phyloP scores from a whole-genome alignment of 1,140 invertebrate genomes.

The Akabosia matsudoensis region DNA sequence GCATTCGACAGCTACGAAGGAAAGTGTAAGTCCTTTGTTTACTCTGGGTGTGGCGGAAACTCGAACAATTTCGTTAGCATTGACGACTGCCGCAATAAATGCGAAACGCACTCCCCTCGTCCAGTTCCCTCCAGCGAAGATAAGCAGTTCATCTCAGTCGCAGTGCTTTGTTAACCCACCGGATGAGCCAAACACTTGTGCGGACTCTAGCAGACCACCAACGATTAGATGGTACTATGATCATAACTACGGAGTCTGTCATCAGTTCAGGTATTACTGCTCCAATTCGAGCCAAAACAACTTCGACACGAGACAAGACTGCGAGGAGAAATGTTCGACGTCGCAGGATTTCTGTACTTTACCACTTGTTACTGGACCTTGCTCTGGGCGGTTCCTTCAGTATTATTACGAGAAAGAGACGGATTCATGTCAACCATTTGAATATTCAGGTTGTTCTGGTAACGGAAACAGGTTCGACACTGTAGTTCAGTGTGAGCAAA shows the following conservation, averaged over 20 bases:
- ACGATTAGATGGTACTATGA: slow-evolving; percentile 71
- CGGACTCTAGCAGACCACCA: slow-evolving; percentile 52
- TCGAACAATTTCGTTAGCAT: slow-evolving; percentile 72
- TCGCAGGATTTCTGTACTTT: slow-evolving; percentile 65
- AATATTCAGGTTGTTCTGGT: slow-evolving; percentile 67
- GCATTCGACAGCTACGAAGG: slow-evolving; percentile 63
- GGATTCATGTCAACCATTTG: slow-evolving; percentile 63
- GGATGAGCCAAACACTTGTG: slow-evolving; percentile 67
- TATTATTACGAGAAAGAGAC: slow-evolving; percentile 70
- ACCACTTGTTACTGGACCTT: slow-evolving; percentile 66
- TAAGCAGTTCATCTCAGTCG: slow-evolving; percentile 51
- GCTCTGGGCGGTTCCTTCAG: slow-evolving; percentile 58
- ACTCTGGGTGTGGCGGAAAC: slow-evolving; percentile 77
- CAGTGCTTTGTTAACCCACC: slow-evolving; percentile 64
- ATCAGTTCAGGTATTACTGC: slow-evolving; percentile 67
- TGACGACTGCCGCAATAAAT: slow-evolving; percentile 64
- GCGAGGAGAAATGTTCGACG: slow-evolving; percentile 75
- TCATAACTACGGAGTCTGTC: slow-evolving; percentile 68
- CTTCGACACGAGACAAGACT: slow-evolving; percentile 72
- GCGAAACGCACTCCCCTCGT: slow-evolving; percentile 53
- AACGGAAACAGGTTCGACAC: slow-evolving; percentile 61
- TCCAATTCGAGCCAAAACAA: slow-evolving; percentile 76
- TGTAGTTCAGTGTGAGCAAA: slow-evolving; percentile 35
- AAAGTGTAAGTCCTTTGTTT: slow-evolving; percentile 72
- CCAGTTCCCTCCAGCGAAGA: slow-evolving; percentile 38